Base-by-base conservation (phyloP, 2,113 vertebrate genomes). In the Dendropsophus ebraccatus region DNA sequence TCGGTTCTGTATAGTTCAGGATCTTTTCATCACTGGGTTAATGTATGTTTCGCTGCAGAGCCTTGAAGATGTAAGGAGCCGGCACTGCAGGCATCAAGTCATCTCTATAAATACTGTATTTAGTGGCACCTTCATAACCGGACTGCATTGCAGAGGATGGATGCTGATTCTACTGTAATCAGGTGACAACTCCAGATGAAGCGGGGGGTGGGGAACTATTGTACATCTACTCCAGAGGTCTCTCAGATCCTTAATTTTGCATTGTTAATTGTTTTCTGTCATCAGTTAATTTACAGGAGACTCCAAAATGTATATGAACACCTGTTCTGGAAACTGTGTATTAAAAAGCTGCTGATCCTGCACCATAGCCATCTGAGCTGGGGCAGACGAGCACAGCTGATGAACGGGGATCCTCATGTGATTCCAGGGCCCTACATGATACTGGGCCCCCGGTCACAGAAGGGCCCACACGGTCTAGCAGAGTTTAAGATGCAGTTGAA, bases 61-160 rank as follows among this genome's bases (percentile, higher is more conserved):
- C 30, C 49, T 11, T 30, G 41, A 16, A 25, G 45, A 52, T 28
- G 47, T 10, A 28, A 76, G 49, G 47, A 23, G 50, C 76, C 76
- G 10, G 50, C 52, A 16, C 52, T 79, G 76, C 76, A 79, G 30
- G 21, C 16, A 52, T 56, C 49, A 30, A 52, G 49, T 56, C 70
- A 25, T 45, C 12, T 73, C 74, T 60, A 56, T 17, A 54, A 78
- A 45, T 81, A 67, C 60, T 67, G 25, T 30, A 19, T 21, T 28
- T 47, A 49, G 25, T 65, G 79, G 62, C 60, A 50, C 62, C 62
- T 82, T 30, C 25, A 69, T 82, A n/a, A 50, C 41, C 17, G 41
- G 37, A 47, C 80, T 82, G 80, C 80, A 82, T 69, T 82, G 80
- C 80, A 69, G 80, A 32, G 80, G 23, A 1, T 1, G 21, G 17